phyloP scores from a whole-genome alignment of 2,113 vertebrate species.

The Protobothrops flavoviridis region DNA sequence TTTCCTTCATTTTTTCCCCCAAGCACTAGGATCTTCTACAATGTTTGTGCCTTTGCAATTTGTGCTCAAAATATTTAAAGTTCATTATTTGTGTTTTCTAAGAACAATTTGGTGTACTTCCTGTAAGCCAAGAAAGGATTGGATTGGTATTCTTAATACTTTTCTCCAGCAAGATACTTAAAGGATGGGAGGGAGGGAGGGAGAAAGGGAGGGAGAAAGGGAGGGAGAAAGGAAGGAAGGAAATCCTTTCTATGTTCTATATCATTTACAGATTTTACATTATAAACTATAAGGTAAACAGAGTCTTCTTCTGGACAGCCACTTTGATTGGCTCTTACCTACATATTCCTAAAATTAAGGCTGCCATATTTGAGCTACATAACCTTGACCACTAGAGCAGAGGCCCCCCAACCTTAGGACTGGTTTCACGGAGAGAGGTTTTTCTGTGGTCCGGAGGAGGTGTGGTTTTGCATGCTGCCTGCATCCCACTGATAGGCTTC shows the following conservation, averaged over 20 bases:
- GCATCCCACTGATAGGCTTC: no score
- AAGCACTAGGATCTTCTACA: neutral
- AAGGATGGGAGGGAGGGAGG: neutral
- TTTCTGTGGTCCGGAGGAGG: no score
- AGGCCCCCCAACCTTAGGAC: no score
- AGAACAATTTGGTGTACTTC: neutral
- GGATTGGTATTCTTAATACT: neutral
- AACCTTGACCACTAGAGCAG: neutral
- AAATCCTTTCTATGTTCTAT: neutral
- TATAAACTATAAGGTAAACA: neutral
- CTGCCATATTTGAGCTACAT: neutral
- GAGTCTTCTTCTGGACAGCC: neutral
- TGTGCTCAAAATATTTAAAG: neutral
- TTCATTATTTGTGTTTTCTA: neutral
- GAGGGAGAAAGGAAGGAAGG: no score
- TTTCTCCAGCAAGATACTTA: neutral
- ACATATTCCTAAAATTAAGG: neutral
- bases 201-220: accelerated
- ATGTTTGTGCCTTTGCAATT: neutral
- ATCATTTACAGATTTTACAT: neutral
- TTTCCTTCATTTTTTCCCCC: neutral
- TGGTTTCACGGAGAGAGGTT: no score
- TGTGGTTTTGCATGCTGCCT: no score
- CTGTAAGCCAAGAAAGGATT: neutral
- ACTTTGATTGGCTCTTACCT: neutral